phyloP scores from a whole-genome alignment of 2,113 vertebrate species.

The Microtus ochrogaster region DNA sequence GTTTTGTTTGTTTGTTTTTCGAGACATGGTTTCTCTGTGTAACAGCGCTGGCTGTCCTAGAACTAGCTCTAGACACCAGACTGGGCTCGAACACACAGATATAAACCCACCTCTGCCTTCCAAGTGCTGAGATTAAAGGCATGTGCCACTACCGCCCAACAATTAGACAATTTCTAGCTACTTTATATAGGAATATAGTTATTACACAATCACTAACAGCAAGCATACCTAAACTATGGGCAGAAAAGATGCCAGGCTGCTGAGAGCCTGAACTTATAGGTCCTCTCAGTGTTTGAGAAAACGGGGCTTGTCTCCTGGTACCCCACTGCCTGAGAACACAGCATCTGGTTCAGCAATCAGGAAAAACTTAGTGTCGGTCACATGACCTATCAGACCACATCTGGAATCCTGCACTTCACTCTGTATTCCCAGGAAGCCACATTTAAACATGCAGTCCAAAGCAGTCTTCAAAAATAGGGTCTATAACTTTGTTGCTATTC shows the following conservation, averaged over 20 bases:
- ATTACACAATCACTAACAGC: neutral
- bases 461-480: neutral
- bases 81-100: too few species aligned
- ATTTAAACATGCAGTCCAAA: slow-evolving; percentile 23
- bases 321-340: neutral
- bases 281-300: neutral
- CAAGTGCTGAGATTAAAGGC: too few species aligned
- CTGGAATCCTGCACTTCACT: neutral
- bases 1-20: too few species aligned
- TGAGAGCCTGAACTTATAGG: neutral
- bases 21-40: too few species aligned
- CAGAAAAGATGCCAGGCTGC: neutral
- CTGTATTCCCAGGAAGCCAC: neutral
- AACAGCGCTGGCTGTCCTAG: too few species aligned
- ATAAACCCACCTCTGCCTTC: too few species aligned
- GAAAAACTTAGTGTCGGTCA: neutral
- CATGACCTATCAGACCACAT: neutral
- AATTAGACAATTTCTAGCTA: neutral
- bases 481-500: neutral
- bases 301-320: neutral
- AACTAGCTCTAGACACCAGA: too few species aligned
- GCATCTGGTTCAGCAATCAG: neutral
- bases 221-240: neutral
- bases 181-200: neutral
- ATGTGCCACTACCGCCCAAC: too few species aligned